Conservation (phyloP, 2,888 invertebrate genomes). For the Pristionchus entomophagus region DNA sequence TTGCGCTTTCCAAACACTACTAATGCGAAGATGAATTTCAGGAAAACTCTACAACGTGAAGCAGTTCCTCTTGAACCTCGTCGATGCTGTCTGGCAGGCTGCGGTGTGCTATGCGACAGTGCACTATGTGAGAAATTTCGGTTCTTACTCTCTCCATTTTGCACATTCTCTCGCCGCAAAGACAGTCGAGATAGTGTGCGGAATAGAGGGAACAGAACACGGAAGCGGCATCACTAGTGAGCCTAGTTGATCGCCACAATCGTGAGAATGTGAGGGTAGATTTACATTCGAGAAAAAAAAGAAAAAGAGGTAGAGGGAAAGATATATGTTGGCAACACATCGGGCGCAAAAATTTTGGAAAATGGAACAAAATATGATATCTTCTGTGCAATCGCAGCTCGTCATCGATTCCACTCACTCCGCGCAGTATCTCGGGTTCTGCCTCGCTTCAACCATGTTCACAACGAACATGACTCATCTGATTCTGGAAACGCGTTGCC, state of each 20-base stretch:
- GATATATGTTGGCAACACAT: too few relatives aligned
- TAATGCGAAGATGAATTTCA: background rate
- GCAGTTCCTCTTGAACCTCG: constrained; percentile 87
- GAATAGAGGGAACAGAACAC: too few relatives aligned
- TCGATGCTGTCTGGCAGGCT: constrained; percentile 84
- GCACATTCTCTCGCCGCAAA: too few relatives aligned
- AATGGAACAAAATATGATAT: background rate
- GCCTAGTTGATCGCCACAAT: too few relatives aligned
- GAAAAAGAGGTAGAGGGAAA: too few relatives aligned
- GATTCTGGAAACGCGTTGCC: constrained; percentile 85
- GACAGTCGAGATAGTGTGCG: too few relatives aligned
- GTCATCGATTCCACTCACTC: constrained; percentile 80
- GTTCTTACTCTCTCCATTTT: background rate
- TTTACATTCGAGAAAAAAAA: too few relatives aligned
- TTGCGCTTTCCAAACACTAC: background rate
- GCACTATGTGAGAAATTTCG: constrained; percentile 77
- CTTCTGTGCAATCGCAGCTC: constrained; percentile 66
- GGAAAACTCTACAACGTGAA: constrained; percentile 55
- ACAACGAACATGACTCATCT: constrained; percentile 89
- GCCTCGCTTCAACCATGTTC: constrained; percentile 89
- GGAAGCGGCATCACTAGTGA: too few relatives aligned
- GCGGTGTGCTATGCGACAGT: constrained; percentile 87
- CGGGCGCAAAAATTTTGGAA: too few relatives aligned
- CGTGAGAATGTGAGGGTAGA: too few relatives aligned
- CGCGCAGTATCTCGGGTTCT: constrained; percentile 91